Evolutionary conservation across 2,113 vertebrate genomes (phyloP).

Genomic region (Syngnathus floridae): DNA sequence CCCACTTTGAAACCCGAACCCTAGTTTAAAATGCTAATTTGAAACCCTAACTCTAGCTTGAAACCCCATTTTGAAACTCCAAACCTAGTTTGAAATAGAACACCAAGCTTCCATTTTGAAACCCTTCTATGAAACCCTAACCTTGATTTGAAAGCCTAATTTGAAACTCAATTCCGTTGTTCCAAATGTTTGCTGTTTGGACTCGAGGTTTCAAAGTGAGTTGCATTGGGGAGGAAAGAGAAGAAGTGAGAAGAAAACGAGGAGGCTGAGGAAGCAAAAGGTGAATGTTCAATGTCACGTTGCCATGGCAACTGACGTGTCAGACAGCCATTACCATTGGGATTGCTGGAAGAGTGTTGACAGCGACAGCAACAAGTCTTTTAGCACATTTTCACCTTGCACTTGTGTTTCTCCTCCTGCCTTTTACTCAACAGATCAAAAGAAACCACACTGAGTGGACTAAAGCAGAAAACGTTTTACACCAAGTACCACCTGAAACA

Average conservation of each 20-base stretch:
- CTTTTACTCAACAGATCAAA: not conserved
- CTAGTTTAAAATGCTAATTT: too few relatives aligned
- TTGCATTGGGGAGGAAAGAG: constrained; percentile 30
- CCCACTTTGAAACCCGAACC: too few relatives aligned
- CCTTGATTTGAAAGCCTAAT: too few relatives aligned
- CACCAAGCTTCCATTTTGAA: too few relatives aligned
- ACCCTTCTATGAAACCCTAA: too few relatives aligned
- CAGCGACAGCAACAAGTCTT: constrained; percentile 23
- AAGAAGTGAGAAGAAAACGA: constrained; percentile 14
- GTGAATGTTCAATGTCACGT: constrained; percentile 48
- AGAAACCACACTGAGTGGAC: not conserved
- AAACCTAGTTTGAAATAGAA: too few relatives aligned
- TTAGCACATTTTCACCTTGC: constrained; percentile 27
- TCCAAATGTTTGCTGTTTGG: constrained; percentile 31
- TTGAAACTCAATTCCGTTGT: constrained; percentile 10
- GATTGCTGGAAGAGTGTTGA: constrained; percentile 26
- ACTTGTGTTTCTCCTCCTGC: constrained; percentile 10
- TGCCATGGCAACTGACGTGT: constrained; percentile 54
- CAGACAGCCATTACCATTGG: constrained; percentile 20
- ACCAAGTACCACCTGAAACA: not conserved
- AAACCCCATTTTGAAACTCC: too few relatives aligned
- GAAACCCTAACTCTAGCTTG: too few relatives aligned
- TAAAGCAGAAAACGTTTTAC: not conserved
- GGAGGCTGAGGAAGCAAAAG: constrained; percentile 38
- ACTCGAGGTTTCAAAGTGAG: constrained; percentile 29